These are phyloP conservation scores for Trichopoda pennipes DNA, from an alignment of 2,888 invertebrate species.

Conservation along the genomic window DNA sequence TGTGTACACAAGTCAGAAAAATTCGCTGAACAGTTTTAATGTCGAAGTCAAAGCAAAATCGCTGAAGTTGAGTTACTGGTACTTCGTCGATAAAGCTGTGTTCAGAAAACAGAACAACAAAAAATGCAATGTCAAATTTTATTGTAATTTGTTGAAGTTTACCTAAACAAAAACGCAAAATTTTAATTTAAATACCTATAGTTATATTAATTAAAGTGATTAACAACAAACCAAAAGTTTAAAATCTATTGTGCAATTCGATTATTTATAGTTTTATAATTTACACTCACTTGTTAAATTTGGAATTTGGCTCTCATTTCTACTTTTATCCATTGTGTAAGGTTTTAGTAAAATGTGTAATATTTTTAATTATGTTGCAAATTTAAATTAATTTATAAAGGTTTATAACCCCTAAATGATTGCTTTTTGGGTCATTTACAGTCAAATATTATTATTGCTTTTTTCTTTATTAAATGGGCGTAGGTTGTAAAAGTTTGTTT, in stretches of 20 bases:
- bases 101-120: conserved; percentile 13
- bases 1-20: no score
- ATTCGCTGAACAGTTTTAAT: no score
- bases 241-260: background rate
- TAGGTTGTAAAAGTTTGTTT: conserved; percentile 40
- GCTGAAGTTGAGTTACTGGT: background rate
- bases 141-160: conserved; percentile 43
- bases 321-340: conserved; percentile 29
- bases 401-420: conserved; percentile 39
- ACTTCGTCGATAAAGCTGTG: conserved; percentile 12
- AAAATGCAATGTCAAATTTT: conserved; percentile 59
- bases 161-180: conserved; percentile 28
- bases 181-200: background rate
- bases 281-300: conserved; percentile 37
- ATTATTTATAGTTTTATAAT: background rate
- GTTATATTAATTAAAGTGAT: conserved; percentile 18
- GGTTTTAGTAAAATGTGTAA: conserved; percentile 18
- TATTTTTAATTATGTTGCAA: conserved; percentile 13
- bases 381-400: conserved; percentile 47
- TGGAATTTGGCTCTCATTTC: background rate
- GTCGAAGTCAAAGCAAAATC: conserved; percentile 16
- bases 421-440: conserved; percentile 55
- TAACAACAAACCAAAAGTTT: background rate
- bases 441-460: conserved; percentile 37
- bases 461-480: conserved; percentile 55